These are phyloP conservation scores for Phataginus tetradactyla DNA, from an alignment of 2,797 vertebrate species.

Conservation along the genomic window DNA sequence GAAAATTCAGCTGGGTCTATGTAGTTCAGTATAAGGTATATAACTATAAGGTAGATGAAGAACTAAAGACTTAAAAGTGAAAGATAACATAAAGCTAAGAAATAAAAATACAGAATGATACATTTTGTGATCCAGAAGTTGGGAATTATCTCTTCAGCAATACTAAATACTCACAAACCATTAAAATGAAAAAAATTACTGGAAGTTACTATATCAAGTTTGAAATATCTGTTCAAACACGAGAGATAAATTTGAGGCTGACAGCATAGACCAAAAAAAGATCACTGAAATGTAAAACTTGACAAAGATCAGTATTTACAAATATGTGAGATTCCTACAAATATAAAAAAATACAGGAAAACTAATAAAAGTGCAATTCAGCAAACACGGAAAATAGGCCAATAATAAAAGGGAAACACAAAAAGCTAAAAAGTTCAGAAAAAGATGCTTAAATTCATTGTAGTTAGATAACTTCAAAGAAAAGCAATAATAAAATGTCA, in stretches of 20 bases:
- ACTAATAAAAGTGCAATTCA: not conserved
- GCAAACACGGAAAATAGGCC: not conserved
- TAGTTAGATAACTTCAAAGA: not conserved
- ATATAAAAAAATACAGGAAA: not conserved
- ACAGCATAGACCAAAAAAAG: not conserved
- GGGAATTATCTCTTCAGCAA: not conserved
- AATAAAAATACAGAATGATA: not conserved
- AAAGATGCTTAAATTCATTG: not conserved
- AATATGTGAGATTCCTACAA: not conserved
- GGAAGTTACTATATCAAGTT: not conserved
- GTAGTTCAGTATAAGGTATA: not conserved
- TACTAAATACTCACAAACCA: not conserved
- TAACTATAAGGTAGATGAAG: not conserved
- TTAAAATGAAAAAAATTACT: not conserved
- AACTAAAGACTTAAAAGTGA: not conserved
- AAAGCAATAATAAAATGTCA: not conserved
- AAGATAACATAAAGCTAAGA: not conserved
- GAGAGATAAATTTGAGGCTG: not conserved
- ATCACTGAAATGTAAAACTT: not conserved
- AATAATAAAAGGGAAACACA: not conserved
- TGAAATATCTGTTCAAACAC: not conserved
- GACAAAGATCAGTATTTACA: not conserved
- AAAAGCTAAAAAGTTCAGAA: not conserved
- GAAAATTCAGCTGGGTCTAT: not conserved
- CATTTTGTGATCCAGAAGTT: not conserved